Conservation (phyloP, 1,140 invertebrate species). For the Diabrotica virgifera region DNA sequence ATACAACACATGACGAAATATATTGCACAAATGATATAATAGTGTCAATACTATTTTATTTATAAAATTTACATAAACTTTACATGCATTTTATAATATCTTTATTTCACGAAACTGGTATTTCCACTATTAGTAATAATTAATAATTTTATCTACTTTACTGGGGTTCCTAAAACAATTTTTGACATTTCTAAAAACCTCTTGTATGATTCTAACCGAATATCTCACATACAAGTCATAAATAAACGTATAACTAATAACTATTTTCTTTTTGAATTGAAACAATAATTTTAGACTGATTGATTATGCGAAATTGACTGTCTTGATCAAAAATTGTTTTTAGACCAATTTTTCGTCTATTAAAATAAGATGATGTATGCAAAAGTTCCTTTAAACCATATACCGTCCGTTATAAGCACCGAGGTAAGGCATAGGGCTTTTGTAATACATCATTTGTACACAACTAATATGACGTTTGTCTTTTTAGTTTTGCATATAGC, state of each 20-base stretch:
- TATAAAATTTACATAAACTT: conserved; percentile 20
- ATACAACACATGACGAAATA: not conserved
- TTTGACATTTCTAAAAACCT: not conserved
- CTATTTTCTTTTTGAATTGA: not conserved
- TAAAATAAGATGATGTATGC: no score
- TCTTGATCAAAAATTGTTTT: no score
- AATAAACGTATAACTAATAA: not conserved
- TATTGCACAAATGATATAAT: conserved; percentile 7
- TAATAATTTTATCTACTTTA: not conserved
- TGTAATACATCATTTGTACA: not conserved
- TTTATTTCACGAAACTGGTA: not conserved
- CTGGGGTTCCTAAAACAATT: not conserved
- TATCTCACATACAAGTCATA: not conserved
- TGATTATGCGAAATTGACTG: no score
- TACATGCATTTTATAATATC: conserved; percentile 9
- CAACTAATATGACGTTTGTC: no score
- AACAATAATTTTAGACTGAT: not conserved
- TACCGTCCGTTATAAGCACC: not conserved
- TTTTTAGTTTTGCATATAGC: no score
- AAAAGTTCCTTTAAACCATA: no score
- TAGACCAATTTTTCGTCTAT: no score
- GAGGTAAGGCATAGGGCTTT: not conserved
- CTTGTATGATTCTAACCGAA: not conserved
- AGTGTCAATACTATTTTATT: conserved; percentile 13
- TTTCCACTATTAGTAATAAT: not conserved